A percentile compares a stretch with the other conserved stretches of the same genome.
Conservation (phyloP, 1,140 invertebrate species). For the Drosophila albomicans region DNA sequence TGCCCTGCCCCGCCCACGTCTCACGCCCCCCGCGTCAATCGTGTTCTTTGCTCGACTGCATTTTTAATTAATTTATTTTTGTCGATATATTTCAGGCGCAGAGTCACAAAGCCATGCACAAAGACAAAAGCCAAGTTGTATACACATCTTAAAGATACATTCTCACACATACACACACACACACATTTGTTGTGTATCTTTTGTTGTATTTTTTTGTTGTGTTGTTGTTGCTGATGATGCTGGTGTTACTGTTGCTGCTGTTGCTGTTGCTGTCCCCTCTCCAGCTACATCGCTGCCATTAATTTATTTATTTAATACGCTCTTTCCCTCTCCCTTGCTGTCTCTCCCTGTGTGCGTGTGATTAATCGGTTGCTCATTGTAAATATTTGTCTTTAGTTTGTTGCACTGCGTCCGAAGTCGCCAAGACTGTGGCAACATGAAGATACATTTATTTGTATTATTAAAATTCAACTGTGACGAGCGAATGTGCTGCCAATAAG, state of each 20-base stretch:
- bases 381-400: conserved; percentile 83
- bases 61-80: conserved; percentile 82
- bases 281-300: conserved; percentile 58
- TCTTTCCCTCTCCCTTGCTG: conserved; percentile 12
- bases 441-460: conserved; percentile 18
- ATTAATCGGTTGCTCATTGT: conserved; percentile 79
- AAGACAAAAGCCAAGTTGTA: conserved; percentile 79
- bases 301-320: conserved; percentile 83
- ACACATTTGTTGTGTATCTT: conserved; percentile 20
- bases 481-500: neutral
- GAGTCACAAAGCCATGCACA: conserved; percentile 61
- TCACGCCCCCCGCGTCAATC: too few species aligned
- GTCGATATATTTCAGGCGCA: conserved; percentile 48
- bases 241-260: conserved; percentile 48
- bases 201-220: conserved; percentile 41
- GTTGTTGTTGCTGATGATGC: conserved; percentile 42
- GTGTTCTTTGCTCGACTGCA: conserved; percentile 56
- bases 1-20: too few species aligned
- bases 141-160: conserved; percentile 76
- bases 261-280: conserved; percentile 15
- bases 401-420: conserved; percentile 51
- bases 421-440: conserved; percentile 14
- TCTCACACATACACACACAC: conserved; percentile 25
- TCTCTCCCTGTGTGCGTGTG: conserved; percentile 53
- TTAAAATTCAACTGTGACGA: conserved; percentile 9